Evolutionary conservation across 2,888 invertebrate species (phyloP).

Genomic region (Choreutis nemorana): DNA sequence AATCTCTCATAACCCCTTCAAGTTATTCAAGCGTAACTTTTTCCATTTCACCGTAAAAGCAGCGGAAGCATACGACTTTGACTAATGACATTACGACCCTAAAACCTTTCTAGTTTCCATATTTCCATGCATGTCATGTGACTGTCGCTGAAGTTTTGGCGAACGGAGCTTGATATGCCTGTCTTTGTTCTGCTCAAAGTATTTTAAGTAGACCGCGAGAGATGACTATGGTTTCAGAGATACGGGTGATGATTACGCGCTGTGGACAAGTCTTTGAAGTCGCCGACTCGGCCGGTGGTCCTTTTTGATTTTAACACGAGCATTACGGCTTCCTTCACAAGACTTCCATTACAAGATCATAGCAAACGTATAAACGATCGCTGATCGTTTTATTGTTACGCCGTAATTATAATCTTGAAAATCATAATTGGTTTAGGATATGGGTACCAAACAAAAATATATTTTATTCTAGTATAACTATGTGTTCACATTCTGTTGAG

Average conservation of each 20-base stretch:
- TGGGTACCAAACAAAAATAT: no score
- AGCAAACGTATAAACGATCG: conserved; percentile 26
- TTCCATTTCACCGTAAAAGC: background rate
- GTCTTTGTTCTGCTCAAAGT: no score
- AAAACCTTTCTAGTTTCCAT: conserved; percentile 26
- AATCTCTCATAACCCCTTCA: no score
- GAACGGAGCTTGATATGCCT: no score
- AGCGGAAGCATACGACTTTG: conserved; percentile 19
- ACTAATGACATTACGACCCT: conserved; percentile 28
- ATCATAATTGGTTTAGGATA: no score
- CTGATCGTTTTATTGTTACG: conserved; percentile 24
- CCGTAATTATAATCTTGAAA: no score
- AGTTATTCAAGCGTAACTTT: no score
- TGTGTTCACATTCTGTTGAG: no score
- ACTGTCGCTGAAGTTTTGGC: no score
- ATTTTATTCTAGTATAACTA: no score
- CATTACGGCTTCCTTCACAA: conserved; percentile 47
- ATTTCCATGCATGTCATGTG: conserved; percentile 36
- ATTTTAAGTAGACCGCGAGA: no score
- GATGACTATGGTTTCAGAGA: conserved; percentile 32
- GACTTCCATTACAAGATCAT: conserved; percentile 37
- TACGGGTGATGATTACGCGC: conserved; percentile 11
- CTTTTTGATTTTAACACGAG: conserved; percentile 36
- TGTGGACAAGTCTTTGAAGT: conserved; percentile 38
- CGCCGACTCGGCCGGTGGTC: conserved; percentile 53